Percentiles rank a stretch among this genome's conserved stretches.
Conservation (phyloP, 2,888 invertebrate genomes). For the Prosopocoilus inquinatus region DNA sequence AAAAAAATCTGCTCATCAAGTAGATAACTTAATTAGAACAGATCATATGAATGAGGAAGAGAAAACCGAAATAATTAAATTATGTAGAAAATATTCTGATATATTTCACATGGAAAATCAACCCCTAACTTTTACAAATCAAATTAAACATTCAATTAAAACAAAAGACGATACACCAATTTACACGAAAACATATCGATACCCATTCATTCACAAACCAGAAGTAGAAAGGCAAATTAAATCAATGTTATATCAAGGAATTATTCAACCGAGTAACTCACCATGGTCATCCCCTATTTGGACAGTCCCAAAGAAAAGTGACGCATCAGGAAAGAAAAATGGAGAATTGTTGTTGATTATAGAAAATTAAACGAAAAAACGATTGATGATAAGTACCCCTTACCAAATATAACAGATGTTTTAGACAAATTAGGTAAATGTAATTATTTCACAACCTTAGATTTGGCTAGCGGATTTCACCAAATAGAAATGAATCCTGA, state of each 20-base stretch:
- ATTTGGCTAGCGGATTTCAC: constrained; percentile 28
- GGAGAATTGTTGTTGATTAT: constrained; percentile 17
- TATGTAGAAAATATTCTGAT: neutral
- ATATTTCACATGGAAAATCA: neutral
- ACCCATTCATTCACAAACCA: neutral
- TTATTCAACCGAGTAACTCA: neutral
- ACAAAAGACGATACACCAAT: neutral
- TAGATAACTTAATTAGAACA: too few relatives aligned
- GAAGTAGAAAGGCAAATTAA: neutral
- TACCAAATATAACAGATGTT: constrained; percentile 27
- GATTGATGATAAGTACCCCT: constrained; percentile 22
- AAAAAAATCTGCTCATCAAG: neutral
- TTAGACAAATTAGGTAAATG: constrained; percentile 26
- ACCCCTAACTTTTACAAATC: neutral
- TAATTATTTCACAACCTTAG: constrained; percentile 26
- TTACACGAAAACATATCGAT: neutral
- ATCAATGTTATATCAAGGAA: neutral
- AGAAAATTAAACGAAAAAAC: constrained; percentile 23
- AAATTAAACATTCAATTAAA: neutral
- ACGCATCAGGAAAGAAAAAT: constrained; percentile 14
- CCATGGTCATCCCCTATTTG: neutral
- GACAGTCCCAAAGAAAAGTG: constrained; percentile 21
- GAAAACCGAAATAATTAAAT: neutral
- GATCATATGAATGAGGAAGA: neutral
- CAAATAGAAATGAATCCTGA: constrained; percentile 24